Base-by-base conservation (phyloP, 1,140 invertebrate genomes). In the Harpegnathos saltator region DNA sequence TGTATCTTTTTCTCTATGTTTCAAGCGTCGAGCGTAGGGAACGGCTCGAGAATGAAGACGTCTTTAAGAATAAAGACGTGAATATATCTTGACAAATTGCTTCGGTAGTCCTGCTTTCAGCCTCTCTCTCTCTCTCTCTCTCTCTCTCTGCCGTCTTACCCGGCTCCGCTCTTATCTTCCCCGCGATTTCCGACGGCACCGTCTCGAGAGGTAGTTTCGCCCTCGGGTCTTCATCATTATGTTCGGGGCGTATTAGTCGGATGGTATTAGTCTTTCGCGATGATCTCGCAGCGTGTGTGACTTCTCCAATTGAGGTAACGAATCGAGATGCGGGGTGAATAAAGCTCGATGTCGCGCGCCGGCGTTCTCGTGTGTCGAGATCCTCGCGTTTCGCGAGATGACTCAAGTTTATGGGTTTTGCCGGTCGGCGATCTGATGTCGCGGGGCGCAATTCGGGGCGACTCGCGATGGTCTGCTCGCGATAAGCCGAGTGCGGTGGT, bases 71-170 rank as follows among this genome's bases (percentile, higher is more conserved):
- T 29, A 58, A 69, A 48, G 52, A 44, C 38, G 38, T 26, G 33
- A 80, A 44, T 71, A 54, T 12, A n/a, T 2, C 24, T 69, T 80
- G 52, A 80, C 69, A 59, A 80, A 80, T 80, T 69, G 33, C 54
- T 50, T n/a, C 61, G 9, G 24, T 4, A 48, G 59, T 19, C 17
- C 38, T 33, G n/a, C 29, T 48, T 2, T 24, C 38, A 19, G 29
- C 22, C 9, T 44, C 22, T 58, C 29, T n/a, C n/a, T n/a, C n/a
- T n/a, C n/a, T n/a, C n/a, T n/a, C n/a, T 73, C 63, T 33, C 29
- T 26, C 24, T 84, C 11, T 56, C 26, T 26, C n/a, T 58, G 24
- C n/a, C 26, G 44, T 38, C 65, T 26, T 52, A 29, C 14, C 0
- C n/a, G 7, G 9, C 38, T 3, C 38, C 9, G 38, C 38, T 33